Evolutionary conservation across 2,797 vertebrate species (phyloP).

Genomic region (Petrocephalus schoutedeni): DNA sequence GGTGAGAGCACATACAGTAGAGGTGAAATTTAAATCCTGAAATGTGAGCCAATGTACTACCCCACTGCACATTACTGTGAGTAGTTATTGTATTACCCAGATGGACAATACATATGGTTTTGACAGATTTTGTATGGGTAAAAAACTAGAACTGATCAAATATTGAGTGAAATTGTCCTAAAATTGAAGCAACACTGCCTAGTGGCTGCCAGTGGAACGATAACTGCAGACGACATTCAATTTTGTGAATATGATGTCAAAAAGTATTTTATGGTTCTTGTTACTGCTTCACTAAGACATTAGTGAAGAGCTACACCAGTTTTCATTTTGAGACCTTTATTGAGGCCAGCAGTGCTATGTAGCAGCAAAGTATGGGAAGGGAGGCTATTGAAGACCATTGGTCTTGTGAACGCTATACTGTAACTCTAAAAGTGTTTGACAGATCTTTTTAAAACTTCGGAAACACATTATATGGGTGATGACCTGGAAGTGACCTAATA

Average conservation of each 20-base stretch:
- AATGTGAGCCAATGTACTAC: neutral
- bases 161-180: neutral
- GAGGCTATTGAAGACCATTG: neutral
- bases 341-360: neutral
- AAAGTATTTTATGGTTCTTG: neutral
- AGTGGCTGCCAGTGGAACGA: neutral
- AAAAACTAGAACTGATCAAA: neutral
- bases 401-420: neutral
- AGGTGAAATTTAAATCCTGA: neutral
- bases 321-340: neutral
- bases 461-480: neutral
- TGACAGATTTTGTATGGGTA: neutral
- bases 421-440: neutral
- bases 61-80: neutral
- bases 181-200: neutral
- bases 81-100: neutral
- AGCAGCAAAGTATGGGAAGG: neutral
- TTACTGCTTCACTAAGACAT: neutral
- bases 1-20: neutral
- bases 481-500: neutral
- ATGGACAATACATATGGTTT: neutral
- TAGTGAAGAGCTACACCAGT: neutral
- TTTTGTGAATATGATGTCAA: neutral
- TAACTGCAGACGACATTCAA: neutral
- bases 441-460: neutral